Evolutionary conservation across 2,797 vertebrate species (phyloP).

Genomic region (Cryptoprocta ferox): DNA sequence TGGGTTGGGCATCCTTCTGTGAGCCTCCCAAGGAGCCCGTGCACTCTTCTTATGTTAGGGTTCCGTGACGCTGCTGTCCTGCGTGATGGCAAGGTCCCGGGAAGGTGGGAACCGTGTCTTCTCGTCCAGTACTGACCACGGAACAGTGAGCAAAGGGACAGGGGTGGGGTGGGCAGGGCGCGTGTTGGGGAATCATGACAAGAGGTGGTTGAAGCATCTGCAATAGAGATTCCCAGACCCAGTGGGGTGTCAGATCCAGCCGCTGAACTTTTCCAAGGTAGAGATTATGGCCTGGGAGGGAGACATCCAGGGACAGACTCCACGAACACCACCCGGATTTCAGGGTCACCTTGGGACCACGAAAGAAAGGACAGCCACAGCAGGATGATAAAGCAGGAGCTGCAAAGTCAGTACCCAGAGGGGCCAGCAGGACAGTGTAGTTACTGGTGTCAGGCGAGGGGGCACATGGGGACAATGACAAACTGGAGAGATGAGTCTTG

Average conservation of each 20-base stretch:
- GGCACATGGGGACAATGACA: not conserved
- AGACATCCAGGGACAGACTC: not conserved
- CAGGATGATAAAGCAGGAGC: not conserved
- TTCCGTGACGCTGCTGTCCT: not conserved
- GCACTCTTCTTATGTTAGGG: accelerated
- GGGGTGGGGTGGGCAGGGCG: not conserved
- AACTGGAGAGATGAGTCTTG: not conserved
- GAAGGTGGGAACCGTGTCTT: not conserved
- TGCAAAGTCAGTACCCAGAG: not conserved
- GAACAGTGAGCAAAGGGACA: too few species aligned
- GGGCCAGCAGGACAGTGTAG: accelerated
- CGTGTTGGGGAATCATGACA: not conserved
- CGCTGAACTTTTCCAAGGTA: not conserved
- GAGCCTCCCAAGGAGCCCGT: accelerated
- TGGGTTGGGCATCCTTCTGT: too few species aligned
- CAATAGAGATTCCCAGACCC: not conserved
- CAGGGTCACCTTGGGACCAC: not conserved
- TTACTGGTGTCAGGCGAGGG: not conserved
- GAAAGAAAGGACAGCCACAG: not conserved
- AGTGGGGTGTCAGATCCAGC: not conserved
- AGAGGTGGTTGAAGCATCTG: not conserved
- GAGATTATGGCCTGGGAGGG: not conserved
- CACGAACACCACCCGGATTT: not conserved
- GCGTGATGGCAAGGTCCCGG: not conserved
- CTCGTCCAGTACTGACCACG: accelerated